These are phyloP conservation scores for Dryobates pubescens DNA, from an alignment of 2,797 vertebrate species.

Conservation along the genomic window DNA sequence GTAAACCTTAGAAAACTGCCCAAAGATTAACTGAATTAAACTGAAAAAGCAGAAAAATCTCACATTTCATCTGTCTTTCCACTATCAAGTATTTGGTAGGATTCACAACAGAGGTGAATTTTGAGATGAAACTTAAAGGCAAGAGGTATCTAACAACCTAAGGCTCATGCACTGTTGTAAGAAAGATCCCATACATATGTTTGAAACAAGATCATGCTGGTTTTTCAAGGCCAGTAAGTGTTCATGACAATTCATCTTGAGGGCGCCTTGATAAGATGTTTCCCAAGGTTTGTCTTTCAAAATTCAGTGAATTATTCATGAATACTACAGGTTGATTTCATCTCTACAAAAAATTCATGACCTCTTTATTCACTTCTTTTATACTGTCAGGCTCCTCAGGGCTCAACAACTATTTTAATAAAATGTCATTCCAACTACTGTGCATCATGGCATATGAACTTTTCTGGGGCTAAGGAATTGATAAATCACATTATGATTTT, in stretches of 20 bases:
- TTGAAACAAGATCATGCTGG: not conserved
- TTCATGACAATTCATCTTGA: slow-evolving; percentile 39
- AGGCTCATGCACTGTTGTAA: not conserved
- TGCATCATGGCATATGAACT: not conserved
- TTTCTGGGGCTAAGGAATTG: not conserved
- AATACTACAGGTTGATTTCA: slow-evolving; percentile 40
- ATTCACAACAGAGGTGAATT: not conserved
- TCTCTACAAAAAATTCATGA: slow-evolving; percentile 30
- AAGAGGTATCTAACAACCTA: not conserved
- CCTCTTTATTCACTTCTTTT: slow-evolving; percentile 52
- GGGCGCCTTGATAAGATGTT: slow-evolving; percentile 17
- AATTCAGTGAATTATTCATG: slow-evolving; percentile 66
- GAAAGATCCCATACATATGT: not conserved
- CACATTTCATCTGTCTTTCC: not conserved
- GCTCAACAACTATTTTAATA: slow-evolving; percentile 48
- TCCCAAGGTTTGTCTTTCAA: slow-evolving; percentile 55
- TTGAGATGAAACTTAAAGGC: not conserved
- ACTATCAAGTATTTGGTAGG: not conserved
- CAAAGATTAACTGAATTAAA: not conserved
- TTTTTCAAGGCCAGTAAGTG: slow-evolving; percentile 8
- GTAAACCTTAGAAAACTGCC: not conserved
- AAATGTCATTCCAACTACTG: slow-evolving; percentile 9
- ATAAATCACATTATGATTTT: not conserved
- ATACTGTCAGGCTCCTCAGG: slow-evolving; percentile 37
- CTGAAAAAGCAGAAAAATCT: not conserved